Evolutionary conservation across 2,113 vertebrate genomes (phyloP), one percentile per base, ranked within the genome.

Genomic region (Pleuronectes platessa): DNA sequence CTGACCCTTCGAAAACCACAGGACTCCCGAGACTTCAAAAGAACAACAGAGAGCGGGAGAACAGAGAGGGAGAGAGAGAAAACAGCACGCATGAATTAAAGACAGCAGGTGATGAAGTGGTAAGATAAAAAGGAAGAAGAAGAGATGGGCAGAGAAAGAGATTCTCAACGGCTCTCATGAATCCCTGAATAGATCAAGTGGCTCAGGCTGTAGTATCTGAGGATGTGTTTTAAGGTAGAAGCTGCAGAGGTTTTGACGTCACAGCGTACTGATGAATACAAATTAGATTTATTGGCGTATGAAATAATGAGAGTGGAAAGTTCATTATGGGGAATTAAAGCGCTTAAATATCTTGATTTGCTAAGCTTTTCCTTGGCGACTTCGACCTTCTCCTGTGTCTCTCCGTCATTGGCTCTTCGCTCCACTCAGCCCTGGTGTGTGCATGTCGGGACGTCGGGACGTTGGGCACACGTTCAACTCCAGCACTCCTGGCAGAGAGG

Each of bases 1-100:
- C 64, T 85, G 89, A 92, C 90, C 92, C 83, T 92, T 92, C 90
- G 87, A 86, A 89, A 89, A 47, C 88, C 82, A 53, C 85, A 85
- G 89, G 87, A 66, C 71, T 62, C 78, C 15, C 7, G 59, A 68
- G 49, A 88, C 90, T 88, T 93, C 90, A 93, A 92, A 92, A 84
- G 83, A 55, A 59, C 12, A 20, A 72, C 60, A 76, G 74, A 53
- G 76, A 71, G 71, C 42, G 11, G 72, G 64, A 79, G 88, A 85
- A 81, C 71, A 76, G 80, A 61, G 76, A 81, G 74, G 51, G 82
- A 71, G 61, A 78, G 80, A 76, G 82, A 77, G 68, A 81, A 86
- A 88, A 90, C 79, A 88, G 84, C 82, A 89, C 77, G 88, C 65
- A 79, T 84, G 88, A 78, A 89, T 80, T 68, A 81, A 87, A 90